Base-by-base conservation (phyloP, 2,888 invertebrate species). In the Acanthopleura granulata region DNA sequence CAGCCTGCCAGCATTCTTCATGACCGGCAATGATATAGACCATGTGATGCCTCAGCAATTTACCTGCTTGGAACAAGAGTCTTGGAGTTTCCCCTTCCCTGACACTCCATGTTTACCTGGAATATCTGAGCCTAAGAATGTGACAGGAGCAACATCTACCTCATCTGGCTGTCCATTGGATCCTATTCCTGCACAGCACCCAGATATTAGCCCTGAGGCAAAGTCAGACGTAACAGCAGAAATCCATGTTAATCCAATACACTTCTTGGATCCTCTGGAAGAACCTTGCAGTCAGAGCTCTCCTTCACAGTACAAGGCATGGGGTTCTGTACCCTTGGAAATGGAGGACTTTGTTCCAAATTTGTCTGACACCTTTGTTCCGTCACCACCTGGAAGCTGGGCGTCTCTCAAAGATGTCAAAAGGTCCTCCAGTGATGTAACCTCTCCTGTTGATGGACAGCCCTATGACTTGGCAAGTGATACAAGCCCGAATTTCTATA, bases 231-330 rank as follows among this genome's bases (percentile, higher is more conserved):
- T 27, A 27, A 25, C 22, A 66, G 25, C 15, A 66, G 66, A 66
- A 66, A 66, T 22, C 57, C 57, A 57, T 22, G 22, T 57, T 57
- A 57, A 57, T 12, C 57, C 57, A n/a, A n/a, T 57, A 18, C 18
- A 57, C 57, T 57, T 57, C 57, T 6, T 18, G 18, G 57, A 57
- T 18, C 12, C 57, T 57, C 22, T 57, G 57, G 57, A 57, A 27
- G 66, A 66, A 22, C 66, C 66, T 16, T 66, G 22, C 14, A 66
- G 66, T 27, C 66, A 66, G 25, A 66, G 29, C 25, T 66, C 66
- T 22, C 66, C 66, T 3, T 66, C 66, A 27, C 66, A 66, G 29
- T 66, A 66, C 66, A 66, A 66, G 25, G 66, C 66, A 1, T 66
- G 66, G 66, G 66, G 66, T 6, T 66, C 66, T 16, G 4, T 66